These are phyloP conservation scores for Drosophila multiciliata DNA, from an alignment of 2,888 invertebrate genomes.

Conservation along the genomic window DNA sequence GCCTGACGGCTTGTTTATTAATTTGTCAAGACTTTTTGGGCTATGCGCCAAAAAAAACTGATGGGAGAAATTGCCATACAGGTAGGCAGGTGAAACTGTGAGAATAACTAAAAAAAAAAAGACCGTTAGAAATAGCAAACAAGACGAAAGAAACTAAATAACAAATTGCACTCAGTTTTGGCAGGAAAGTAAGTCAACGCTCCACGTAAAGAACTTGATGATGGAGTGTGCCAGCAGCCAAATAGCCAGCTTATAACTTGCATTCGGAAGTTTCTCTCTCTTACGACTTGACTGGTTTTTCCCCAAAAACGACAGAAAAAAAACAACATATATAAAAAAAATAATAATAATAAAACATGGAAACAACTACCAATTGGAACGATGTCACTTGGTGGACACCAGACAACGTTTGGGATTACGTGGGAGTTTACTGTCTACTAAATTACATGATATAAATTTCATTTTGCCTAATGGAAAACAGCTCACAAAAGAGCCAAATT, in stretches of 20 bases:
- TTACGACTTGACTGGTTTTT: constrained; percentile 28
- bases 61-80: constrained; percentile 65
- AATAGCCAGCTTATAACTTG: constrained; percentile 14
- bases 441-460: constrained; percentile 74
- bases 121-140: constrained; percentile 40
- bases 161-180: constrained; percentile 21
- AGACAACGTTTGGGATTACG: constrained; percentile 22
- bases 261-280: constrained; percentile 46
- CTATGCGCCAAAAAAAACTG: constrained; percentile 58
- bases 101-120: constrained; percentile 37
- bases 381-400: constrained; percentile 38
- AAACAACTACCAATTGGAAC: constrained; percentile 19
- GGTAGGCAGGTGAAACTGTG: constrained; percentile 57
- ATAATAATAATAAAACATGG: background rate
- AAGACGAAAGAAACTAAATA: constrained; percentile 10
- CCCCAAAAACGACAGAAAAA: constrained; percentile 6
- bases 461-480: constrained; percentile 59
- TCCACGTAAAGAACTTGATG: constrained; percentile 41
- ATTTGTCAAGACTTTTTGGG: constrained; percentile 76
- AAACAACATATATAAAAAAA: background rate
- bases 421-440: constrained; percentile 50
- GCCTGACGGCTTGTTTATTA: constrained; percentile 73
- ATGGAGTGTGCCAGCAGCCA: constrained; percentile 31
- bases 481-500: constrained; percentile 36
- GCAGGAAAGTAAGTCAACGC: constrained; percentile 50